Evolutionary conservation across 2,888 invertebrate species (phyloP).

Genomic region (Scelioninae gen. 1): DNA sequence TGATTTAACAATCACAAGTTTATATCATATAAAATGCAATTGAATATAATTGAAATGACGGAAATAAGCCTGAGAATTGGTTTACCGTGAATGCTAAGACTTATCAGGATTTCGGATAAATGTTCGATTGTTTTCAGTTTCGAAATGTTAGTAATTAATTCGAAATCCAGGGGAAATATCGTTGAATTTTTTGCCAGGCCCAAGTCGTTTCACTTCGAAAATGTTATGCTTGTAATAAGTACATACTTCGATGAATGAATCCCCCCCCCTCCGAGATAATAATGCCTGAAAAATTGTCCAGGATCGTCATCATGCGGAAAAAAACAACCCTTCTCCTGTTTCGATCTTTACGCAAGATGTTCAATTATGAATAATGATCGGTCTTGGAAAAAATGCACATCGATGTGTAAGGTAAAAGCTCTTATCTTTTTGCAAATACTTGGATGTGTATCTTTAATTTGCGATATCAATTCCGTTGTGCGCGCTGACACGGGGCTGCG

Average conservation of each 20-base stretch:
- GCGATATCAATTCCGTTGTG: conserved; percentile 57
- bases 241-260: conserved; percentile 4
- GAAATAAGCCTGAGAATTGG: not conserved
- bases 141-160: conserved; percentile 48
- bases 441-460: conserved; percentile 54
- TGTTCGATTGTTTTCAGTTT: conserved; percentile 36
- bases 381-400: conserved; percentile 30
- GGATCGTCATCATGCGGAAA: conserved; percentile 36
- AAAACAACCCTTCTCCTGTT: conserved; percentile 34
- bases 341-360: conserved; percentile 55
- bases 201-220: conserved; percentile 35
- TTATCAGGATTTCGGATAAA: conserved; percentile 36
- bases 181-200: conserved; percentile 45
- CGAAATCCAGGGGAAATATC: conserved; percentile 38
- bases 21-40: too few species aligned
- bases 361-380: conserved; percentile 62
- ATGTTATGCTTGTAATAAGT: conserved; percentile 43
- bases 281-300: conserved; percentile 57
- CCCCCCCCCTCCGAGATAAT: conserved; percentile 37
- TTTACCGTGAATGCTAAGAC: conserved; percentile 14
- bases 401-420: conserved; percentile 44
- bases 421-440: conserved; percentile 52
- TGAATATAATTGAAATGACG: too few species aligned
- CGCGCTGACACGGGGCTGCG: conserved; percentile 36
- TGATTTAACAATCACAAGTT: too few species aligned